Evolutionary conservation across 1,140 invertebrate species (phyloP), one percentile per base, ranked within the genome.

Genomic region (Himalopsyche phryganea): DNA sequence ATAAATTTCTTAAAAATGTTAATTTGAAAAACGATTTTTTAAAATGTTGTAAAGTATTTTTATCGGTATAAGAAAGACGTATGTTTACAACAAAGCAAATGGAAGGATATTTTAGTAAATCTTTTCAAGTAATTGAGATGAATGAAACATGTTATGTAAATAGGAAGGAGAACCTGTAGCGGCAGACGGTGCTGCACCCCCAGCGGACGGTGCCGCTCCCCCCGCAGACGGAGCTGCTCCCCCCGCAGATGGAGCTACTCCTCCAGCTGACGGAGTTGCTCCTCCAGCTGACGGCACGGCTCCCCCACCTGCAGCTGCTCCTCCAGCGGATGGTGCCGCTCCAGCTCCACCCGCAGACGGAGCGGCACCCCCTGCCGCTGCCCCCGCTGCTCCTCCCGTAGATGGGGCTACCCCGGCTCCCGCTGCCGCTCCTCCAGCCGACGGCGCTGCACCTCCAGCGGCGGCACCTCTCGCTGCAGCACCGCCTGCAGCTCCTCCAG

Each of bases 371-470:
- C 40, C 41, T 11, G 20, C 53, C 7, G 18, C 59, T 13, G n/a
- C 17, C 1, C n/a, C n/a, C 3, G 45, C 45, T 13, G 20, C 42
- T 10, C 50, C 58, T 10, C 58, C 49, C 2, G 63, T 61, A 2
- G 58, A 40, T 6, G 58, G 61, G 48, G 57, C 62, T 13, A 63
- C 68, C 44, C n/a, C 38, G 15, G 5, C 38, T 4, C 4, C 38
- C 15, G 38, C 11, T 5, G 62, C 67, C 2, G 57, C 65, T 4
- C 57, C 66, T 38, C 65, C 66, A 20, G 68, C 69, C n/a, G 65
- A 65, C 64, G 65, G 65, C 65, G 57, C 44, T 14, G 15, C 15
- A 5, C 10, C 11, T 6, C 6, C 47, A 44, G 13, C 48, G 20
- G 47, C 53, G 15, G 33, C 54, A 9, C 51, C 65, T 9, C 58